Evolutionary conservation across 2,113 vertebrate species (phyloP), one percentile per base, ranked within the genome.

Genomic region (Pygoscelis antarcticus): DNA sequence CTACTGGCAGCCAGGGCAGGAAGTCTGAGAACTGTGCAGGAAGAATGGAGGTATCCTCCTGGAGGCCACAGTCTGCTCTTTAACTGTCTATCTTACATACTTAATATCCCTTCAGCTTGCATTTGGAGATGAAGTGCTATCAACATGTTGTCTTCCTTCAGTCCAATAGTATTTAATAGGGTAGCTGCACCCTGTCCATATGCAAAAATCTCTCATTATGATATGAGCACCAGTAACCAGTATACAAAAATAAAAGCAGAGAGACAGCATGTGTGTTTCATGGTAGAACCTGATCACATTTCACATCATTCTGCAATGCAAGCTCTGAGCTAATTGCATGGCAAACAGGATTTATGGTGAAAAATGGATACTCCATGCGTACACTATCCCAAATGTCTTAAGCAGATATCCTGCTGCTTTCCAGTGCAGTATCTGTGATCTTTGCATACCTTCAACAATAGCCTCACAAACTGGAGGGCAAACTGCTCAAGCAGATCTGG

Each of bases 191-290:
- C 22, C 7, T n/a, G 26, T 40, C 10, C 16, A 11, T 20, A 9
- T 23, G 46, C 49, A 64, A 88, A 88, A 85, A 57, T 44, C 80
- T 15, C 47, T 57, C 47, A 21, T 22, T 21, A 38, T 15, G 30
- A 32, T 16, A 66, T 16, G 12, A 81, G 25, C 42, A 92, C 9
- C 38, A 81, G 76, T 58, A 91, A 89, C 26, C 22, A 83, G 38
- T 27, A 71, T 44, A 34, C 19, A 68, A 89, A 96, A 95, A 87
- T 71, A 89, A 85, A 96, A 90, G 68, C 78, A 91, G 93, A 94
- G 44, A 71, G 18, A 65, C 16, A 26, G 21, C 8, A 22, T 16
- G 6, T 34, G 25, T 52, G 18, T 76, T 96, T 93, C 61, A 34
- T 54, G 40, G 70, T 34, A 92, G 64, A 91, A 62, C 11, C 40